These are phyloP conservation scores for Sparus aurata DNA, from an alignment of 2,797 vertebrate species.

Conservation along the genomic window DNA sequence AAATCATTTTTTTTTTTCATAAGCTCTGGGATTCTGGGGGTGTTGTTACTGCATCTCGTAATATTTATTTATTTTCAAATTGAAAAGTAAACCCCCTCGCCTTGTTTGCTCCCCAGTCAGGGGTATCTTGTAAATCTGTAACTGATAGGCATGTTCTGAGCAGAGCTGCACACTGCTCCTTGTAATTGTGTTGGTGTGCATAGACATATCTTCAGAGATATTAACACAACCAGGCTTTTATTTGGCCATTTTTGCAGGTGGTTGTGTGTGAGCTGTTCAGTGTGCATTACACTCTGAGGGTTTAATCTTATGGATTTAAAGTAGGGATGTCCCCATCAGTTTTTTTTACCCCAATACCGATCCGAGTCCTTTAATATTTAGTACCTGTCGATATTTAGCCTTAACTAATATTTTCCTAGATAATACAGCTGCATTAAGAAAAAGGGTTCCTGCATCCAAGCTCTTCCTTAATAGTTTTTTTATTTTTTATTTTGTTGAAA, in stretches of 20 bases:
- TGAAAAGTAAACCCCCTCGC: slow-evolving; percentile 17
- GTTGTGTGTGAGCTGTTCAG: not conserved
- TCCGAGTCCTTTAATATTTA: too few relatives aligned
- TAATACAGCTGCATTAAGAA: too few relatives aligned
- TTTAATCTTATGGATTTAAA: not conserved
- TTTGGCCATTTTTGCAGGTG: not conserved
- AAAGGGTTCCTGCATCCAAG: too few relatives aligned
- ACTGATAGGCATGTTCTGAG: slow-evolving; percentile 6
- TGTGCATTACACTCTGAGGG: too few relatives aligned
- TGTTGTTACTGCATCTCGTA: slow-evolving; percentile 12
- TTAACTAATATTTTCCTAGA: too few relatives aligned
- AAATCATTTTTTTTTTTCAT: slow-evolving; percentile 54
- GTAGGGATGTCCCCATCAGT: too few relatives aligned
- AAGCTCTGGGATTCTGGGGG: slow-evolving; percentile 46
- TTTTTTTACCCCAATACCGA: too few relatives aligned
- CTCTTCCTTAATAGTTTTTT: too few relatives aligned
- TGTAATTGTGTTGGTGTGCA: not conserved
- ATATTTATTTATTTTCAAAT: slow-evolving; percentile 22
- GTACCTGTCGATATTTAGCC: too few relatives aligned
- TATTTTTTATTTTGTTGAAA: too few relatives aligned
- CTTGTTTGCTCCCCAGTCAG: slow-evolving; percentile 18
- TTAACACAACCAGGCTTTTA: not conserved
- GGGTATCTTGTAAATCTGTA: slow-evolving; percentile 12
- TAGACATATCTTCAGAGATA: not conserved
- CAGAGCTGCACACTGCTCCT: not conserved